Base-by-base conservation (phyloP, 2,888 invertebrate genomes). In the Timandra comae region DNA sequence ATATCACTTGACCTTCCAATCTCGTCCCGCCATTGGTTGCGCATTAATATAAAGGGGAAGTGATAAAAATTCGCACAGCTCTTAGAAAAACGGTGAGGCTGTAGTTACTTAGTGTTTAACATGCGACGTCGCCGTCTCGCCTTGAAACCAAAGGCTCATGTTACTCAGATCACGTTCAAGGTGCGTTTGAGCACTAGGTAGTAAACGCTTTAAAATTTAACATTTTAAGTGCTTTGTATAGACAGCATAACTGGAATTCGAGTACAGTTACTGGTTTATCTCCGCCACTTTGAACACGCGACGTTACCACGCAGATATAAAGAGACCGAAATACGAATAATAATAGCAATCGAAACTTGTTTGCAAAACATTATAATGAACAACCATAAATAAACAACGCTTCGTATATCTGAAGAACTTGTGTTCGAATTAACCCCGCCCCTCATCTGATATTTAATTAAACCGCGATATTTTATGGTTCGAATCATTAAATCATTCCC, bases 121-220 rank as follows among this genome's bases (percentile, higher is more conserved):
- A 70, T 69, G 67, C 68, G 63, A 65, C 67, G 71, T 62, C 57
- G 71, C 52, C 60, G 65, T 63, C 61, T 78, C 46, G 78, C 84
- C 82, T 84, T 82, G 82, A 79, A 69, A 67, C 66, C 65, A 56
- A 65, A 73, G 74, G 62, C 76, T 85, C 80, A 61, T 62, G 70
- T 85, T 82, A 79, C 84, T 74, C 70, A 59, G 78, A 81, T 82
- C 84, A 80, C 79, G 78, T 84, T 85, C 84, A 82, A 85, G 84
- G 84, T 72, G 69, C 68, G 58, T 58, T 63, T 49, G 62, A 56
- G 55, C 69, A 62, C 63, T 43, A 40, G n/a, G 59, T 62, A 63
- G 58, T 64, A 65, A 68, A 63, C 54, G 52, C 51, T 56, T 61
- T 59, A 61, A 65, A 68, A 58, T 62, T 63, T 58, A 54, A 65